A percentile compares a stretch with the other conserved stretches of the same genome.
These are phyloP conservation scores for Hybos culiciformis DNA, from an alignment of 2,888 invertebrate genomes.

Conservation along the genomic window DNA sequence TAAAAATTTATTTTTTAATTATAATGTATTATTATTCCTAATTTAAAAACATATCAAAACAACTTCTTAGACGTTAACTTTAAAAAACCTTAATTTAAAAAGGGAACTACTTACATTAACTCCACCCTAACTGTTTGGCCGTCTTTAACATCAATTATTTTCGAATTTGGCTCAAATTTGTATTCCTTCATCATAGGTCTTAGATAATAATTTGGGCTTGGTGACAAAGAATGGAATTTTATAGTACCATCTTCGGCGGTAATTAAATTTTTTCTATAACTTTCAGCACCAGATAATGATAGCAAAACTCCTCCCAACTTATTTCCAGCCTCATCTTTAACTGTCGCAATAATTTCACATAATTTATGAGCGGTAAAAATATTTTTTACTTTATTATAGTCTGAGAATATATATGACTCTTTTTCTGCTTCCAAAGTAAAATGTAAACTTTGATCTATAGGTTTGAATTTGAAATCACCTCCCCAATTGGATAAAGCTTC, in stretches of 20 bases:
- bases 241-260: constrained; percentile 61
- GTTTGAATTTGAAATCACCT: constrained; percentile 75
- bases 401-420: constrained; percentile 72
- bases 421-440: constrained; percentile 67
- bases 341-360: constrained; percentile 67
- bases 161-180: constrained; percentile 75
- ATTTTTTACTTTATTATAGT: constrained; percentile 50
- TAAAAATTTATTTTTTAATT: too few relatives aligned
- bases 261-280: constrained; percentile 77
- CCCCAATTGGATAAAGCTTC: constrained; percentile 44
- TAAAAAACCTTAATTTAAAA: background rate
- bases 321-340: constrained; percentile 52
- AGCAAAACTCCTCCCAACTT: constrained; percentile 68
- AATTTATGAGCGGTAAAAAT: constrained; percentile 72
- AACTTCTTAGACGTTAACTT: background rate
- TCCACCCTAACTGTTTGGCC: constrained; percentile 42
- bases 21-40: too few relatives aligned
- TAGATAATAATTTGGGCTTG: constrained; percentile 84
- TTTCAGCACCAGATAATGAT: constrained; percentile 73
- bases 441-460: constrained; percentile 56
- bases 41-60: background rate
- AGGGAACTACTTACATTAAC: constrained; percentile 24
- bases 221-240: constrained; percentile 65
- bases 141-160: constrained; percentile 64
- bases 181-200: constrained; percentile 97